A percentile compares a stretch with the other conserved stretches of the same genome.
Conservation (phyloP, 2,797 vertebrate genomes). For the Enteromius paludinosus region DNA sequence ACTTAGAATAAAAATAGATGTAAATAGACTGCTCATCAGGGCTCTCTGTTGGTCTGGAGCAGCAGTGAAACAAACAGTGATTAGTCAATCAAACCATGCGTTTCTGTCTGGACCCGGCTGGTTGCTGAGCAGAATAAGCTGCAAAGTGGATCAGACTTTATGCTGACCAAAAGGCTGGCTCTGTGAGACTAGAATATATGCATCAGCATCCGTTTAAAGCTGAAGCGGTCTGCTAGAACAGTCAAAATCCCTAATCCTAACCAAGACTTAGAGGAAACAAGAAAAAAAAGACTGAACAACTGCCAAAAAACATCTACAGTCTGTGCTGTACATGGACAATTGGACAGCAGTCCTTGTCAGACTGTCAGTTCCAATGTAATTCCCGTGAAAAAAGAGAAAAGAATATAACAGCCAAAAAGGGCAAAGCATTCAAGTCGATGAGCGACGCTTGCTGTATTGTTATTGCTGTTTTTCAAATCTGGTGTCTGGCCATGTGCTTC, state of each 20-base stretch:
- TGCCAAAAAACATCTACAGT: background rate
- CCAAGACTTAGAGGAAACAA: slow-evolving; percentile 5
- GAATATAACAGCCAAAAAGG: background rate
- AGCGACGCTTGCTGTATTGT: background rate
- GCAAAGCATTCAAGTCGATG: background rate
- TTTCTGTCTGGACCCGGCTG: background rate
- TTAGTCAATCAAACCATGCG: background rate
- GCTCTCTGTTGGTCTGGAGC: background rate
- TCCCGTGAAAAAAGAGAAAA: slow-evolving; percentile 4
- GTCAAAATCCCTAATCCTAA: slow-evolving; percentile 1
- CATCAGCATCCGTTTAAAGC: slow-evolving; percentile 5
- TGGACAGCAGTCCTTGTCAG: slow-evolving; percentile 37
- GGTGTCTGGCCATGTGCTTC: background rate
- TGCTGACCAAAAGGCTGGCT: background rate
- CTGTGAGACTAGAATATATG: background rate
- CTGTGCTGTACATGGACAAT: slow-evolving; percentile 22
- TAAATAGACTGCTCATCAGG: background rate
- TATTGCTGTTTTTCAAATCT: background rate
- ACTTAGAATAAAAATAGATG: background rate
- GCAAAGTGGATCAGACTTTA: slow-evolving; percentile 16
- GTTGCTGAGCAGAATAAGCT: background rate
- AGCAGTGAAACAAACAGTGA: background rate
- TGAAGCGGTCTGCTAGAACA: background rate
- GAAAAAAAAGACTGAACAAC: slow-evolving; percentile 2
- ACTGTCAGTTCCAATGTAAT: slow-evolving; percentile 28